Percentiles rank a stretch among this genome's conserved stretches.
Conservation (phyloP, 2,888 invertebrate species). For the Brenthis ino region DNA sequence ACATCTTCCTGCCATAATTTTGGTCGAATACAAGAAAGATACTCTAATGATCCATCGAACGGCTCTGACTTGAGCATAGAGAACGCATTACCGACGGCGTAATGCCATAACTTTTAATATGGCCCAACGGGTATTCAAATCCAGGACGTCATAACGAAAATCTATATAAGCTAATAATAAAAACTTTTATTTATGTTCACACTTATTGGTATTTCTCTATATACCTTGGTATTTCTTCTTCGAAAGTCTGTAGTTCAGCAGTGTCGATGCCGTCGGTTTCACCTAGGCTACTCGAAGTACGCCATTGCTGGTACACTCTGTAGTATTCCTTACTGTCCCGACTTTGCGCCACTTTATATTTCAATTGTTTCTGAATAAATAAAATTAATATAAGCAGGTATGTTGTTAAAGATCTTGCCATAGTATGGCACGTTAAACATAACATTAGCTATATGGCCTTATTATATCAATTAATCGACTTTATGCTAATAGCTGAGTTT, state of each 20-base stretch:
- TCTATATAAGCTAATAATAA: not conserved
- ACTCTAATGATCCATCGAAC: too few relatives aligned
- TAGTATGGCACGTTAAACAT: too few relatives aligned
- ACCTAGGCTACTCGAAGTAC: constrained; percentile 77
- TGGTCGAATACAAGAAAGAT: too few relatives aligned
- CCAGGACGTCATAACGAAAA: not conserved
- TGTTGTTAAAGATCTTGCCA: not conserved
- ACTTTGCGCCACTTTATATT: constrained; percentile 96
- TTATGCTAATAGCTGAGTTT: too few relatives aligned
- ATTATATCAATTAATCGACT: too few relatives aligned
- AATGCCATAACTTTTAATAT: too few relatives aligned
- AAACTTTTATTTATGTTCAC: not conserved
- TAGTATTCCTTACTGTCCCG: constrained; percentile 96
- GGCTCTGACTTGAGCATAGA: too few relatives aligned
- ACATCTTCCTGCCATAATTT: not conserved
- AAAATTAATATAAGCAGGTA: not conserved
- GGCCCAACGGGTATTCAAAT: too few relatives aligned
- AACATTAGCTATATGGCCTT: too few relatives aligned
- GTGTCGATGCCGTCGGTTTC: constrained; percentile 81
- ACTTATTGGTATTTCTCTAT: too few relatives aligned
- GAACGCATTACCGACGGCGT: too few relatives aligned
- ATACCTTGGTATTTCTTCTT: constrained; percentile 65
- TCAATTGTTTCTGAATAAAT: constrained; percentile 86
- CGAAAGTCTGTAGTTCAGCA: constrained; percentile 59
- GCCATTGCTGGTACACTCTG: constrained; percentile 85